A percentile compares a stretch with the other conserved stretches of the same genome.
phyloP scores from a whole-genome alignment of 1,140 invertebrate genomes.

The Brachionus rotundiformis region DNA sequence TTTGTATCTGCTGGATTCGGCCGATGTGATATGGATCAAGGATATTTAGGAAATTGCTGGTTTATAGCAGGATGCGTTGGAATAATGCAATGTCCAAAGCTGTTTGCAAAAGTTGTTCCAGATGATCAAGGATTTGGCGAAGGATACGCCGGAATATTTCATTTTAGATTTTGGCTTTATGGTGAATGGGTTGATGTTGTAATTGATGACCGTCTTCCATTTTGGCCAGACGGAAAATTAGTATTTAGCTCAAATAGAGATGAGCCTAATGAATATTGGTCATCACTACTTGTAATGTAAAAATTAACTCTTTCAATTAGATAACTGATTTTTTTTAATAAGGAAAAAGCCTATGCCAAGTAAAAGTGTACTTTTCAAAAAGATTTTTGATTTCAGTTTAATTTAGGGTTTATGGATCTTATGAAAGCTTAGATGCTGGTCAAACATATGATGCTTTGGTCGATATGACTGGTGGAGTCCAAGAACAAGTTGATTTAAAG shows the following conservation, averaged over 20 bases:
- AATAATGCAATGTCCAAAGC: slow-evolving; percentile 70
- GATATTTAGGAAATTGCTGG: slow-evolving; percentile 71
- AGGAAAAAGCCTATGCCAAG: slow-evolving; percentile 72
- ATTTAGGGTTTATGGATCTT: slow-evolving; percentile 57
- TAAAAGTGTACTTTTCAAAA: slow-evolving; percentile 60
- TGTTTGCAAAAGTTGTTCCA: slow-evolving; percentile 72
- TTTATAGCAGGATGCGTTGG: slow-evolving; percentile 72
- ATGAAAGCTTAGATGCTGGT: slow-evolving; percentile 59
- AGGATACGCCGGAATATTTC: slow-evolving; percentile 64
- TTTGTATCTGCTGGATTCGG: slow-evolving; percentile 58
- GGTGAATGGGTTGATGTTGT: slow-evolving; percentile 76
- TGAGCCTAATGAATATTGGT: slow-evolving; percentile 77
- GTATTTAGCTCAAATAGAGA: slow-evolving; percentile 71
- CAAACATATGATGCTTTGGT: slow-evolving; percentile 61
- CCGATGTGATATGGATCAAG: slow-evolving; percentile 70
- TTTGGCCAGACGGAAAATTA: slow-evolving; percentile 69
- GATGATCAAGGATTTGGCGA: slow-evolving; percentile 72
- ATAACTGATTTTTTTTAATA: background rate
- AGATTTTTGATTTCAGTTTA: slow-evolving; percentile 58
- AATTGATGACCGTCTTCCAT: slow-evolving; percentile 76
- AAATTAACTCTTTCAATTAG: slow-evolving; percentile 65
- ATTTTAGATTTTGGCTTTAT: slow-evolving; percentile 76
- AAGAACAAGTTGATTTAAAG: slow-evolving; percentile 62
- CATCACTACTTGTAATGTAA: slow-evolving; percentile 77
- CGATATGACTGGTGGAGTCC: slow-evolving; percentile 59